Evolutionary conservation across 2,888 invertebrate species (phyloP), one percentile per base, ranked within the genome.

Genomic region (Trachelus tabidus): DNA sequence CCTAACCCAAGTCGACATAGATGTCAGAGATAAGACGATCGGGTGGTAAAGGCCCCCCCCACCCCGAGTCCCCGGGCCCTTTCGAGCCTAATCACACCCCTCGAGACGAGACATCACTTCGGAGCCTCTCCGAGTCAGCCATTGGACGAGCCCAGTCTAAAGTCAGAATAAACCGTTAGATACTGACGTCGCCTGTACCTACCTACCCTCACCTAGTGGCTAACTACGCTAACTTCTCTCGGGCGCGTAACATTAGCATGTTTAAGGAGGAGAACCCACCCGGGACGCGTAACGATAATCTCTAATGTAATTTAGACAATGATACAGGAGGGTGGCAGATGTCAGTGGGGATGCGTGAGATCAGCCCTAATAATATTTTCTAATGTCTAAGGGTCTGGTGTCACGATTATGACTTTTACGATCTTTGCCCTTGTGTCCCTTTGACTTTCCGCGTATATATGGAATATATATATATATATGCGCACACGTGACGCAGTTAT

Each of bases 91-190:
- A 83, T 82, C 80, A 82, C 75, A 82, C 78, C 81, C 81, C 83
- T 82, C 77, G 83, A 83, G 82, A 83, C 83, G 78, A 81, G 80
- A 83, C 83, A 76, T 79, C 81, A 78, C 81, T 82, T 78, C 78
- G 78, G 35, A 79, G 75, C 73, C 79, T 73, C 74, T 56, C 68
- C n/a, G 33, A 30, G 12, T 69, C n/a, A 69, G n/a, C 30, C 30
- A 4, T 69, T 15, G 69, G 69, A 69, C 3, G 12, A 30, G 12
- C 2, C 1, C 4, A 1, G 40, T 40, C 40, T 15, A 15, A 15
- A 15, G 40, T 40, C 40, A 40, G 15, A 15, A 0, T 40, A 15
- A 40, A 40, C 40, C 40, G 40, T 40, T 15, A 15, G 15, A 0
- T 6, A 40, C 40, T 40, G 40, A 40, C 15, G 15, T 6, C 40